Base-by-base conservation (phyloP, 2,888 invertebrate genomes). In the Phaonia tiefii region DNA sequence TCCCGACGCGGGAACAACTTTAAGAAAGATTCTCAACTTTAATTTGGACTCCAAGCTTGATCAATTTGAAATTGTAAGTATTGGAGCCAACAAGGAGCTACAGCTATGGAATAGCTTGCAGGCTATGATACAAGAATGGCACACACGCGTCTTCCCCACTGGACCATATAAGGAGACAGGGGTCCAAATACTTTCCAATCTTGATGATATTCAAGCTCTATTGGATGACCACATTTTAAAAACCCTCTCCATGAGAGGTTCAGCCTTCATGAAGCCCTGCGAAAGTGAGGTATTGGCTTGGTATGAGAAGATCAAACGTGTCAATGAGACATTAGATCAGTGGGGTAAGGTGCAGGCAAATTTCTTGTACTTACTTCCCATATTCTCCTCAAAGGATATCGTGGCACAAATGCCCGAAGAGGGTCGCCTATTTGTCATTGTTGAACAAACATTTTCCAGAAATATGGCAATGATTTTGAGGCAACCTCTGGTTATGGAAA, bases 1-100 rank as follows among this genome's bases (percentile, higher is more conserved):
- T 0, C 95, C 95, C 0, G 93, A 95, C 88, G 93, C 94, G 7
- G 95, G 95, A 11, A 94, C 95, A 0, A 95, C 95, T 0, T 91
- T 95, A 10, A 90, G 93, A 7, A 95, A 95, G 89, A 92, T 95
- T 49, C 92, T 95, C 1, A 91, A 93, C 80, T 92, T 93, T 83
- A 91, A 93, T 37, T 89, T 96, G 13, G 93, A 93, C 75, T 89
- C 91, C 4, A 91, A 92, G 85, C 89, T 95, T 83, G 93, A 93
- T 75, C 92, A 93, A 92, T 94, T 92, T 83, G 95, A 95, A 86
- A 93, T 94, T 76, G 93, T 96, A 65, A 95, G 95, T 86, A 92
- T 93, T 0, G 92, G 94, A 31, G 95, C 95, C 0, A 93, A 93
- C 71, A 95, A 93, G 85, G 94, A 94, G 86, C 89, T 92, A 7